Conservation (phyloP, 2,113 vertebrate species). For the Atrichornis clamosus region DNA sequence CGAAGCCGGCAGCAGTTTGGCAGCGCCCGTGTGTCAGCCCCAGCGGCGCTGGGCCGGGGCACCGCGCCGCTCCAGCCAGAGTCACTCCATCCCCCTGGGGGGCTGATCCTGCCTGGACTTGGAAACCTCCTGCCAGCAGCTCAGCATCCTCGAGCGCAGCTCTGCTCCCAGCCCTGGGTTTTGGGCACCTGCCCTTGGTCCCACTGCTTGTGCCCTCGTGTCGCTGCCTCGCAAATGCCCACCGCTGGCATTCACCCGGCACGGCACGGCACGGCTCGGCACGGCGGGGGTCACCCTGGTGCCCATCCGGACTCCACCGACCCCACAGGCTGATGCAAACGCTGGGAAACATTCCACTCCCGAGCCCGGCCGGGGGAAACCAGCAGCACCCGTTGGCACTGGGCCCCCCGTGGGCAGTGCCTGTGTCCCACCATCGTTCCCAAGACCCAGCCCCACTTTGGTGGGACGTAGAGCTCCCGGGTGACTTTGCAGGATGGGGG, state of each 20-base stretch:
- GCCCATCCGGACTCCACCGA: background rate
- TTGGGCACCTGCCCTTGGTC: background rate
- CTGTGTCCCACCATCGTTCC: background rate
- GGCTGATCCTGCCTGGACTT: background rate
- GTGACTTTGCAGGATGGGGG: background rate
- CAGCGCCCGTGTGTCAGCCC: fast-evolving
- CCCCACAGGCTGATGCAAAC: background rate
- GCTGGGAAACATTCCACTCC: background rate
- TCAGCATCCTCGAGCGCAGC: background rate
- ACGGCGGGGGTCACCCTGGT: background rate
- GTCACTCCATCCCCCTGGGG: fast-evolving
- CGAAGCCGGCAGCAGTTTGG: fast-evolving
- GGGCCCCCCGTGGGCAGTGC: fast-evolving
- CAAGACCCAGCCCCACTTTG: fast-evolving
- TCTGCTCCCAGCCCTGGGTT: fast-evolving
- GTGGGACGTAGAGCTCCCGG: fast-evolving
- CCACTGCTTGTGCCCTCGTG: fast-evolving
- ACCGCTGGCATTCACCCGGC: background rate
- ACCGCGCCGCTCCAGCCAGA: fast-evolving
- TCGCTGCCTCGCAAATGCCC: fast-evolving
- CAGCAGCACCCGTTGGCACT: fast-evolving
- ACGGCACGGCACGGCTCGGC: background rate
- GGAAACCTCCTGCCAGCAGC: background rate
- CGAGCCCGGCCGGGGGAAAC: background rate
- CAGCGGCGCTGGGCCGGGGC: fast-evolving